These are phyloP conservation scores for Drosophila melanogaster DNA, from an alignment of 1,140 invertebrate genomes.

Conservation along the genomic window DNA sequence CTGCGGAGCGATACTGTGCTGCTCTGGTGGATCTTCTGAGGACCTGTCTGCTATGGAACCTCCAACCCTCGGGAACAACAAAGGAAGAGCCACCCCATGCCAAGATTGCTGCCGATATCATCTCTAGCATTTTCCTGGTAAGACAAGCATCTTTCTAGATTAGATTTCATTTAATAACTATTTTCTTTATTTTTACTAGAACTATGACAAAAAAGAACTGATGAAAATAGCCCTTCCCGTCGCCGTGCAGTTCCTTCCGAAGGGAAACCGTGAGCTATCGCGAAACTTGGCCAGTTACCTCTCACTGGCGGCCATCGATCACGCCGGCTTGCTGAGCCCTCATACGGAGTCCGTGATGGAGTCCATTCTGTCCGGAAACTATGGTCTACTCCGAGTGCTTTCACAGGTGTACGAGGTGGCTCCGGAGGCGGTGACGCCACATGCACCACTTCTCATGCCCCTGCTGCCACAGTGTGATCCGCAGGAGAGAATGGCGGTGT, in stretches of 20 bases:
- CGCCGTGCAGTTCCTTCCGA: constrained; percentile 95
- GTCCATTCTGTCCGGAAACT: constrained; percentile 94
- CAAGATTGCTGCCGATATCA: constrained; percentile 96
- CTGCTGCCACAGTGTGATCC: constrained; percentile 92
- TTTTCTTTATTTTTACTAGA: constrained; percentile 71
- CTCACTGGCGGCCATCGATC: constrained; percentile 96
- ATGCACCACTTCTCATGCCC: constrained; percentile 92
- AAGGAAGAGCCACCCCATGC: constrained; percentile 97
- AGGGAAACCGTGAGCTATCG: constrained; percentile 94
- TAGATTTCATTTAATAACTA: neutral
- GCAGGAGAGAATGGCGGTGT: constrained; percentile 92
- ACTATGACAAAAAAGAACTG: constrained; percentile 94
- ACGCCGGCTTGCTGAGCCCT: constrained; percentile 92
- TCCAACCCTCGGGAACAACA: constrained; percentile 89
- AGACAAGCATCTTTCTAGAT: constrained; percentile 64
- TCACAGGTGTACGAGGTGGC: constrained; percentile 95
- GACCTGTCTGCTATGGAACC: constrained; percentile 94
- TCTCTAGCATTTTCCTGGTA: constrained; percentile 97
- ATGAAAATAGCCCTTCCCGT: constrained; percentile 95
- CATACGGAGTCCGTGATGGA: constrained; percentile 95
- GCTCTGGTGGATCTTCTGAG: constrained; percentile 93
- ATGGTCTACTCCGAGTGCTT: constrained; percentile 92
- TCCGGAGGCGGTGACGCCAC: constrained; percentile 92
- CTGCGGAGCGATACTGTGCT: constrained; percentile 93
- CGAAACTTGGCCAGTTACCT: constrained; percentile 96